phyloP scores from a whole-genome alignment of 2,888 invertebrate genomes.

The Nezara viridula region DNA sequence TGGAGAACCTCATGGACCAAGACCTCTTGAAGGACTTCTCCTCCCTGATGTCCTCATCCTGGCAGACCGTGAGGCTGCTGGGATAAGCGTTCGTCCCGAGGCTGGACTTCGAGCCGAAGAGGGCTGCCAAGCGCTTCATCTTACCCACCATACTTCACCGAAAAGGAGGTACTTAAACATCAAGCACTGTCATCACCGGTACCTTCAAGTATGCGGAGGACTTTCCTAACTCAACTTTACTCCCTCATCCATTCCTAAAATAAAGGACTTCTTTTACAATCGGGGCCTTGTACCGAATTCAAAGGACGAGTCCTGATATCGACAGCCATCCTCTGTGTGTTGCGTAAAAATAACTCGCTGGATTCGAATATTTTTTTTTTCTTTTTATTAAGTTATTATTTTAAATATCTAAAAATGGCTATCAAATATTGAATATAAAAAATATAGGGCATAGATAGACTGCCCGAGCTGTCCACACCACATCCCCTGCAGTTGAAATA shows the following conservation, averaged over 20 bases:
- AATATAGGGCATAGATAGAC: neutral
- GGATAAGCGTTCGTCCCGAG: conserved; percentile 65
- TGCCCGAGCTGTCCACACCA: neutral
- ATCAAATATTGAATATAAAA: neutral
- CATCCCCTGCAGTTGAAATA: conserved; percentile 4
- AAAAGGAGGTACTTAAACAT: conserved; percentile 20
- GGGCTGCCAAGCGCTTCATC: conserved; percentile 75
- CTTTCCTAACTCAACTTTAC: neutral
- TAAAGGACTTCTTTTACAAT: neutral
- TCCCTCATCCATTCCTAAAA: neutral
- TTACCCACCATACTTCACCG: conserved; percentile 72
- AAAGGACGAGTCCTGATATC: neutral
- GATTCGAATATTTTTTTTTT: too few species aligned
- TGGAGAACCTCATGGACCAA: conserved; percentile 64
- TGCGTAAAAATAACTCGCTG: neutral
- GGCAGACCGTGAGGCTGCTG: conserved; percentile 65
- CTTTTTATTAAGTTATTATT: neutral
- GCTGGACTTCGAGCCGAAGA: conserved; percentile 72
- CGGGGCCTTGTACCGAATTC: neutral
- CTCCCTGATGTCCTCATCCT: conserved; percentile 60
- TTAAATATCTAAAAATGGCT: neutral
- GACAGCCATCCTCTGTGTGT: neutral
- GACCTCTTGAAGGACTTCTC: conserved; percentile 62
- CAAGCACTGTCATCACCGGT: conserved; percentile 50
- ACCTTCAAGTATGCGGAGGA: neutral